Base-by-base conservation (phyloP, 2,888 invertebrate species). In the Dryomyza anilis region DNA sequence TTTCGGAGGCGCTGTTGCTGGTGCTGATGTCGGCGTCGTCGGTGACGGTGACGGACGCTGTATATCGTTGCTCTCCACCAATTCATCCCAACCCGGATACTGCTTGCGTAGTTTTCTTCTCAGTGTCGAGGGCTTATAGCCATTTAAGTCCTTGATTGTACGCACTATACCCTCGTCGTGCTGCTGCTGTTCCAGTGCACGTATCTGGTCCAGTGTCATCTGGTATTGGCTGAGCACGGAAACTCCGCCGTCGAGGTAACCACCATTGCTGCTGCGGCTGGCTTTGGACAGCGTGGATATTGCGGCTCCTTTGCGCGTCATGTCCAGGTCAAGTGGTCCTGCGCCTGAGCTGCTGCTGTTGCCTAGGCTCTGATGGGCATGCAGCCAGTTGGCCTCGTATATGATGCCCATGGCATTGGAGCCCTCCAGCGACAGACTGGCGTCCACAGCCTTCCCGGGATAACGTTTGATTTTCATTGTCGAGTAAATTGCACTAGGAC, bases 301-400 rank as follows among this genome's bases (percentile, higher is more conserved):
- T 27, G 27, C 36, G 55, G 30, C 61, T 39, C 48, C 16, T 27
- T 30, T 60, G 4, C 16, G 48, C 29, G 30, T 21, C n/a, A 29
- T 14, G 14, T 55, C 46, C 25, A 16, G 5, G 45, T 50, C 63
- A 23, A 45, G 29, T 16, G n/a, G 67, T n/a, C n/a, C n/a, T n/a
- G n/a, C n/a, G n/a, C n/a, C n/a, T n/a, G n/a, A n/a, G n/a, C n/a
- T n/a, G 66, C 53, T 52, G 36, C 12, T 52, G 43, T 66, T 69
- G 36, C 65, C 67, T 27, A 61, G 27, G 48, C 70, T 74, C 27
- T 75, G 73, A 52, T 86, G 86, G n/a, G 91, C 88, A 76, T 92
- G 91, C 68, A 90, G 86, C 94, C 94, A 94, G 79, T 92, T 94
- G 33, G 93, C 93, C 74, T 93, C 93, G 81, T 94, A 94, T 53